Conservation (phyloP, 1,140 invertebrate species). For the Magallana angulata region DNA sequence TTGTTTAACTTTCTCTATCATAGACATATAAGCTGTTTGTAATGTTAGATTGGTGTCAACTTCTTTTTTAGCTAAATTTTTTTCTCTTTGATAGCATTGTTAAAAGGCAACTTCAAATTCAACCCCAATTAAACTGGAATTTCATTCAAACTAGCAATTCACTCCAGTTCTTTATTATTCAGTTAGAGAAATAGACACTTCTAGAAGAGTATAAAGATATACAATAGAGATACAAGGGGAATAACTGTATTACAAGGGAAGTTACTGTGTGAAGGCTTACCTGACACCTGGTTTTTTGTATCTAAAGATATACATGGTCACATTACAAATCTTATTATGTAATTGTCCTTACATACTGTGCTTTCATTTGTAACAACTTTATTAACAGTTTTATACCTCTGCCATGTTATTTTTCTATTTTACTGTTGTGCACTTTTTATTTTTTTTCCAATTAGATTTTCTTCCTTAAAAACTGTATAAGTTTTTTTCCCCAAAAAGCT, state of each 20-base stretch:
- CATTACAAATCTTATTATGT: neutral
- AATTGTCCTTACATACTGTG: neutral
- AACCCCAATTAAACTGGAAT: neutral
- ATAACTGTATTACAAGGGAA: slow-evolving; percentile 1
- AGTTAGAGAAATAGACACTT: neutral
- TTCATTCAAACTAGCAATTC: slow-evolving; percentile 1
- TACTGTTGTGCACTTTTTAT: too few relatives aligned
- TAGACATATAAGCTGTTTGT: neutral
- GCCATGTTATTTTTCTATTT: too few relatives aligned
- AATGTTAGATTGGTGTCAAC: neutral
- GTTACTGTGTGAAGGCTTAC: slow-evolving; percentile 3
- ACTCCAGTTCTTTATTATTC: neutral
- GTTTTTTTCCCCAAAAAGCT: too few relatives aligned
- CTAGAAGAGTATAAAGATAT: neutral
- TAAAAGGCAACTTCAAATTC: neutral
- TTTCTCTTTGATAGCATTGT: neutral
- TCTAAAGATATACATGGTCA: slow-evolving; percentile 10
- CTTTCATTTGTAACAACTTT: neutral
- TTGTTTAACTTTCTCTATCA: too few relatives aligned
- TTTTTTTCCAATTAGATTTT: too few relatives aligned
- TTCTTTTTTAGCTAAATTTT: neutral
- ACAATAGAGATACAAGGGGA: slow-evolving; percentile 23
- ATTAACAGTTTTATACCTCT: too few relatives aligned
- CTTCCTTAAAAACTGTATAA: too few relatives aligned
- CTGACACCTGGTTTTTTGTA: slow-evolving; percentile 27